These are phyloP conservation scores for Ardeotis arabs DNA, from an alignment of 2,113 vertebrate genomes.

Conservation along the genomic window DNA sequence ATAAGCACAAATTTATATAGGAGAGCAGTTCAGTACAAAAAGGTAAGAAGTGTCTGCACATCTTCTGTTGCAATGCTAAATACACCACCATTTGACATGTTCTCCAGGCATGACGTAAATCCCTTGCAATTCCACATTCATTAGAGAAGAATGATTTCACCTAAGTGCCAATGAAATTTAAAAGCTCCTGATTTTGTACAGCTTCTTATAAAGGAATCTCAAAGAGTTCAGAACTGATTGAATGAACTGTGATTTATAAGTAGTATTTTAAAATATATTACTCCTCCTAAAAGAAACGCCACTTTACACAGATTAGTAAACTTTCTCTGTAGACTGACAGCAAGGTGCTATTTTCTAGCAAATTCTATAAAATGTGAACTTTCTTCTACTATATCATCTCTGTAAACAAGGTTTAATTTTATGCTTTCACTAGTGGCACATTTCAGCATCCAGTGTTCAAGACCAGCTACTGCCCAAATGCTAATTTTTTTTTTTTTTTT, in stretches of 20 bases:
- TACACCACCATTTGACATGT: neutral
- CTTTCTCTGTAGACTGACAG: neutral
- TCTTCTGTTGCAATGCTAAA: neutral
- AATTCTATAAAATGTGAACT: neutral
- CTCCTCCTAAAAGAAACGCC: neutral
- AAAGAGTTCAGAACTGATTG: neutral
- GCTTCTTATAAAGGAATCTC: neutral
- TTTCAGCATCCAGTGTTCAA: neutral
- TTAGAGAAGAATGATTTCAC: neutral
- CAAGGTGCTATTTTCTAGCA: neutral
- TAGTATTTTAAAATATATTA: neutral
- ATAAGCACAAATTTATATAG: neutral
- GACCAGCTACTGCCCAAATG: neutral
- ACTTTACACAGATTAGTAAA: neutral
- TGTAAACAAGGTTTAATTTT: neutral
- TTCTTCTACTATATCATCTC: neutral
- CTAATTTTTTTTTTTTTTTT: neutral
- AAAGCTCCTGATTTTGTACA: neutral
- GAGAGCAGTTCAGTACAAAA: neutral
- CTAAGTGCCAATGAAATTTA: constrained; percentile 2
- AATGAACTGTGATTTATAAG: neutral
- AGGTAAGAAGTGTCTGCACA: neutral
- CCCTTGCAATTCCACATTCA: neutral
- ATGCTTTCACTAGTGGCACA: neutral
- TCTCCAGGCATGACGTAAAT: neutral